Evolutionary conservation across 1,140 invertebrate genomes (phyloP), one percentile per base, ranked within the genome.

Genomic region (Drosophila gunungcola): DNA sequence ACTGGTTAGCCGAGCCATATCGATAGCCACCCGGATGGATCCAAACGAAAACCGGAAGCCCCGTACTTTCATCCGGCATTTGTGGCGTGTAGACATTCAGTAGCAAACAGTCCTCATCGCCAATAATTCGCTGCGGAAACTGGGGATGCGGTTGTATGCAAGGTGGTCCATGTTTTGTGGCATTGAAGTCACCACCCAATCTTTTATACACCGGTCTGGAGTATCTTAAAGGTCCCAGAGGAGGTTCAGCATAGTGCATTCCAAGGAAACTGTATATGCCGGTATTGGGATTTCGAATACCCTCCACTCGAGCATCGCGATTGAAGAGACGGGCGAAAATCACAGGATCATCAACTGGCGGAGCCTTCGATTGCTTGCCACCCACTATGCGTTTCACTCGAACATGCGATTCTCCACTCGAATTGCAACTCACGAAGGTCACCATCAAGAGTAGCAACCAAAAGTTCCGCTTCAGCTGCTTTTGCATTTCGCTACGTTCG

Each of bases 81-180:
- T 92, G 92, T 3, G 96, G 96, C 0, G 95, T 95, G 80, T 96
- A 97, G n/a, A 97, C 92, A 80, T 97, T 97, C 2, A 97, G 92
- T 85, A 95, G 95, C 32, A 97, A 92, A 91, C 96, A 97, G 89
- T 97, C 95, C 90, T 97, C 96, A 43, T 93, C 94, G 9, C 94
- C 94, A 32, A 95, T 90, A 6, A 95, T 72, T 38, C 78, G 58
- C 41, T 73, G 16, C 3, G 56, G 78, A 3, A 73, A 65, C 45
- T 92, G 90, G 12, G 91, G 92, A 78, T 93, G 91, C 4, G 94
- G 93, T 68, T 95, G 94, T 25, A 94, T 92, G 68, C 94, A 95
- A 3, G 94, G 94, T 6, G 93, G 79, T 3, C 93, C 93, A 91
- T 93, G 93, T 2, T 65, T 74, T 1, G 93, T 94, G 13, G 94